These are phyloP conservation scores for Philereme transversata DNA, from an alignment of 2,888 invertebrate species.

Conservation along the genomic window DNA sequence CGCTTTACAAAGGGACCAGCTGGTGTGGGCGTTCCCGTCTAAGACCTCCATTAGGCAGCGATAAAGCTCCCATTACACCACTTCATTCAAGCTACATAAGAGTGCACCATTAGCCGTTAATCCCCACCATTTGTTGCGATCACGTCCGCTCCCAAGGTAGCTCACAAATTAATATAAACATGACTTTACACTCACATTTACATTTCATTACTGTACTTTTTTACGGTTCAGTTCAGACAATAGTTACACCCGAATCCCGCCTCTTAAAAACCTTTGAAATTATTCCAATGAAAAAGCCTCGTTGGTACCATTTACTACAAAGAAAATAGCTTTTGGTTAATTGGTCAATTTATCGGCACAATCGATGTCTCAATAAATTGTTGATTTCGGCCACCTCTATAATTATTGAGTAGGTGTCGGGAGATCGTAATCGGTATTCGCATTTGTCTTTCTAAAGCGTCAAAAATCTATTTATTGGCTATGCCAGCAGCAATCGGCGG, in stretches of 20 bases:
- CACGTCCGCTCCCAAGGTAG: constrained; percentile 46
- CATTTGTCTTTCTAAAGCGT: constrained; percentile 38
- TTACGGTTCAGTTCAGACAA: constrained; percentile 46
- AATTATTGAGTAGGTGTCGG: constrained; percentile 51
- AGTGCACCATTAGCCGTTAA: constrained; percentile 66
- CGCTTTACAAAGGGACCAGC: constrained; percentile 31
- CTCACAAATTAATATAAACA: constrained; percentile 41
- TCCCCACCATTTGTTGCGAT: constrained; percentile 61
- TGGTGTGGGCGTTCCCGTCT: constrained; percentile 49
- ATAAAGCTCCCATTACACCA: constrained; percentile 68
- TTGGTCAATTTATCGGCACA: constrained; percentile 65
- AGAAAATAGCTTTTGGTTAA: constrained; percentile 65
- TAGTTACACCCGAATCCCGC: constrained; percentile 38
- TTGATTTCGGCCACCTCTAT: constrained; percentile 58
- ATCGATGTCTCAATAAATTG: constrained; percentile 70
- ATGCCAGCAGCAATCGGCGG: neutral
- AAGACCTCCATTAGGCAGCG: constrained; percentile 61
- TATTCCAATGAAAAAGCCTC: constrained; percentile 65
- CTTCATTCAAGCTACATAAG: constrained; percentile 61
- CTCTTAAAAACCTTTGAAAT: constrained; percentile 58
- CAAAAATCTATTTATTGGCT: constrained; percentile 15
- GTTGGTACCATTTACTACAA: constrained; percentile 63
- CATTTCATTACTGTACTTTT: constrained; percentile 30
- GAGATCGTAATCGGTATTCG: constrained; percentile 52
- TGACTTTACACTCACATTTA: constrained; percentile 11